These are phyloP conservation scores for Trachelus iudaicus DNA, from an alignment of 2,888 invertebrate species.

Conservation along the genomic window DNA sequence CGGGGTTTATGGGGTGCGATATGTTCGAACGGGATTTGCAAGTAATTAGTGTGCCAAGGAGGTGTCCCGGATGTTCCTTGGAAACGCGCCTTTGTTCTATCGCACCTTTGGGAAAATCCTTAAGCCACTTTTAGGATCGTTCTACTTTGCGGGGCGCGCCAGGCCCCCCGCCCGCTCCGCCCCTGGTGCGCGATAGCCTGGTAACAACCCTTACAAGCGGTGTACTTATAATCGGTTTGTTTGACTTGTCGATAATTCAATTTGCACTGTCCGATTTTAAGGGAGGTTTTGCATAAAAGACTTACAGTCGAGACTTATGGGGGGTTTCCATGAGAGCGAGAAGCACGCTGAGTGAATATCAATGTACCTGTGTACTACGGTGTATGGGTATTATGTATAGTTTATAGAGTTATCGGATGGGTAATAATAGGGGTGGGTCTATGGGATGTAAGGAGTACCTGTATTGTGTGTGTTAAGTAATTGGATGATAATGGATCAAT, in stretches of 20 bases:
- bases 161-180: too few relatives aligned
- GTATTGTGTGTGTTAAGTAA: not conserved
- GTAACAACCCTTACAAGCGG: not conserved
- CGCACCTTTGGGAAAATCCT: slow-evolving; percentile 3
- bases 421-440: not conserved
- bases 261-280: not conserved
- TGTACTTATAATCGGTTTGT: slow-evolving; percentile 1
- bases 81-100: not conserved
- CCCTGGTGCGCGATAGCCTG: not conserved
- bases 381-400: not conserved
- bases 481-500: not conserved
- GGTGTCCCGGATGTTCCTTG: not conserved
- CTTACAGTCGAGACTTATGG: not conserved
- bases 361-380: not conserved
- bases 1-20: slow-evolving; percentile 13
- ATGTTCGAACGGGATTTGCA: slow-evolving; percentile 17
- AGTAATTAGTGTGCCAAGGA: slow-evolving; percentile 15
- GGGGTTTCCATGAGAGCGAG: not conserved
- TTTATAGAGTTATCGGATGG: not conserved
- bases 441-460: not conserved
- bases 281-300: not conserved
- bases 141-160: not conserved
- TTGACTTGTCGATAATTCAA: not conserved
- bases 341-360: not conserved
- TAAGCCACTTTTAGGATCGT: not conserved